These are phyloP conservation scores for Hybognathus amarus DNA, from an alignment of 2,797 vertebrate genomes.

Conservation along the genomic window DNA sequence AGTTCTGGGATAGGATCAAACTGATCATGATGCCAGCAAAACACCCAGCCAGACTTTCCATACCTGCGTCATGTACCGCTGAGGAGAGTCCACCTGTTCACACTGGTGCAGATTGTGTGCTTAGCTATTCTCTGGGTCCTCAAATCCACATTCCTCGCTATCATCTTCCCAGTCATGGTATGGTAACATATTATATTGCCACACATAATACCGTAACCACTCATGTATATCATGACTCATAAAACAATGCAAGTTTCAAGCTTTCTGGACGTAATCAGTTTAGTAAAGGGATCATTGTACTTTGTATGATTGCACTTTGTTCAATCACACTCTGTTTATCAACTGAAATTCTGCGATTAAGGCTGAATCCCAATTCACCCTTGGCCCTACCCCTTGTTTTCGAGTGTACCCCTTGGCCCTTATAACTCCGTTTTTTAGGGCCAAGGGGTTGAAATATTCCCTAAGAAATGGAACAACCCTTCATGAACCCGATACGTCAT, in stretches of 20 bases:
- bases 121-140: constrained; percentile 93
- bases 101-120: constrained; percentile 88
- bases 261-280: not conserved
- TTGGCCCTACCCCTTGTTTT: too few relatives aligned
- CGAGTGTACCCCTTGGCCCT: too few relatives aligned
- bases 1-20: constrained; percentile 98
- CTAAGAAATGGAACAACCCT: too few relatives aligned
- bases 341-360: not conserved
- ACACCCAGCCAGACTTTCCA: constrained; percentile 91
- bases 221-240: not conserved
- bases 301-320: not conserved
- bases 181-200: constrained; percentile 11
- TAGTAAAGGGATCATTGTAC: not conserved
- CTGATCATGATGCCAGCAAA: constrained; percentile 96
- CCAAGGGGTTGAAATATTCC: too few relatives aligned
- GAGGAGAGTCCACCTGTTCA: constrained; percentile 93
- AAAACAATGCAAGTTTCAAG: not conserved
- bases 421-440: too few relatives aligned
- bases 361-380: too few relatives aligned
- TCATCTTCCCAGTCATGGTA: constrained; percentile 97
- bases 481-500: too few relatives aligned
- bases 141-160: constrained; percentile 93
- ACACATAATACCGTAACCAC: not conserved
- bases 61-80: constrained; percentile 94
- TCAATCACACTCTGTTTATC: not conserved